phyloP scores from a whole-genome alignment of 2,888 invertebrate species.

The Theretra japonica region DNA sequence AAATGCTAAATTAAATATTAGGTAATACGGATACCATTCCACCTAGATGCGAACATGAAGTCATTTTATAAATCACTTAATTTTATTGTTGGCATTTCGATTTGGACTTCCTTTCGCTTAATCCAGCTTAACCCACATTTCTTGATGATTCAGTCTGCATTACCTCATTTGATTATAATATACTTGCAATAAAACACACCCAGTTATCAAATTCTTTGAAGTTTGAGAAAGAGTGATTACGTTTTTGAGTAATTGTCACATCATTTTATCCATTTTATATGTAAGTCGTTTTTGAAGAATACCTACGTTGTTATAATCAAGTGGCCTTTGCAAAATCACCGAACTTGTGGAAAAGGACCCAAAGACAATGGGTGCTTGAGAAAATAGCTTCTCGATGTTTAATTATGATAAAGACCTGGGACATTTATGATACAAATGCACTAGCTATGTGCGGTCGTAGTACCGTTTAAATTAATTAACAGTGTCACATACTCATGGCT shows the following conservation, averaged over 20 bases:
- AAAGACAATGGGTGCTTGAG: no score
- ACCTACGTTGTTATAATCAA: no score
- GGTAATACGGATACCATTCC: neutral
- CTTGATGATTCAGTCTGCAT: conserved; percentile 11
- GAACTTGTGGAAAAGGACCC: no score
- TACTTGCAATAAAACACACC: neutral
- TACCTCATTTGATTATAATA: conserved; percentile 1
- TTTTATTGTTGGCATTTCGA: conserved; percentile 1
- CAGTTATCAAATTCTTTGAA: neutral
- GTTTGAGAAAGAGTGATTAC: neutral
- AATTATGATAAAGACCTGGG: no score
- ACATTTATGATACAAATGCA: no score
- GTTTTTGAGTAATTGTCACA: neutral
- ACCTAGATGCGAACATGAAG: neutral
- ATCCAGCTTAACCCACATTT: conserved; percentile 16
- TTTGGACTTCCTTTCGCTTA: conserved; percentile 22
- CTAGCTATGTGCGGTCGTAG: no score
- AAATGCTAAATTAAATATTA: neutral
- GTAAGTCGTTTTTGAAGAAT: no score
- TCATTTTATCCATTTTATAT: no score
- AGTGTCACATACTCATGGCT: no score
- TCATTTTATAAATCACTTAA: conserved; percentile 7
- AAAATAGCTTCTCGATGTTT: no score
- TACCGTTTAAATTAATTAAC: no score
- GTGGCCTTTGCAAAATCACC: no score